Base-by-base conservation (phyloP, 2,113 vertebrate genomes). In the Ranitomeya variabilis region DNA sequence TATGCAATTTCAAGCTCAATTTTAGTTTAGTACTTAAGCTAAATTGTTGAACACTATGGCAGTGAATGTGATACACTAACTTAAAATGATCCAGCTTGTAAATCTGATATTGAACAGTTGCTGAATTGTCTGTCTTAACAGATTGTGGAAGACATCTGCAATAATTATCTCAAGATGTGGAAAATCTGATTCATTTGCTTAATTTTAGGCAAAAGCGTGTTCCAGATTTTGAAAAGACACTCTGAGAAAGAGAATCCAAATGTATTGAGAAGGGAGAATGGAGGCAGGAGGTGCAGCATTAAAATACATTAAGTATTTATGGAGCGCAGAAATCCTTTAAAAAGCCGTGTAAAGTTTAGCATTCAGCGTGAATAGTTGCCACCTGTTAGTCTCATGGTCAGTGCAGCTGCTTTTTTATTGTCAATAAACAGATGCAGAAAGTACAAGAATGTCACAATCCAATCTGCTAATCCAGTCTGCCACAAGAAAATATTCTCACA, bases 341-440 rank as follows among this genome's bases (percentile, higher is more conserved):
- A 89, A 89, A 89, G 73, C 81, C 87, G 85, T 89, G 82, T 93
- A 93, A 91, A 93, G 91, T 94, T 94, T 92, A 91, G 93, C 93
- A 92, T 93, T 93, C 93, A 93, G 91, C 89, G 91, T 93, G 92
- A 94, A 93, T 67, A 80, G 90, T 94, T 93, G 94, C 94, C 94
- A 96, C 95, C 95, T 96, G 95, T 95, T 94, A 93, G 92, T 91
- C 91, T 92, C 94, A 94, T 91, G 87, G 93, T 95, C 92, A 91
- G 92, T 94, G 92, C 95, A 96, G 95, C 95, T 96, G 95, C 93
- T 93, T 94, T 95, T 95, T 96, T 95, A 96, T 94, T 95, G 94
- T 95, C 94, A 91, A 93, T 95, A 96, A 95, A 95, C 95, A 96
- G 95, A 96, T 96, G 95, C 94, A 95, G 93, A 94, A 95, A 93